Conservation (phyloP, 2,797 vertebrate genomes). For the Phrynocephalus vlangalii region DNA sequence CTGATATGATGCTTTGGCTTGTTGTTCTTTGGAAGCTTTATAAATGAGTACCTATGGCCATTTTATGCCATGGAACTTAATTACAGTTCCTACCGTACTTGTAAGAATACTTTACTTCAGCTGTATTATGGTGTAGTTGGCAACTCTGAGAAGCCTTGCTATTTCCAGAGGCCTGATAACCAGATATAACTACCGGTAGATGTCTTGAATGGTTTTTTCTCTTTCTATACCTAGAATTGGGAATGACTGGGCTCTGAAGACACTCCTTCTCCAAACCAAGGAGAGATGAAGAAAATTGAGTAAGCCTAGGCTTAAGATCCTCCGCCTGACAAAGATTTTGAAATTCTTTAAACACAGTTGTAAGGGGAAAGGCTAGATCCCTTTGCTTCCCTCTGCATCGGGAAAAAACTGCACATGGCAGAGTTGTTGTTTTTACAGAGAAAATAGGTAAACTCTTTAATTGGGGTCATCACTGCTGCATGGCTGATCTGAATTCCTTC, state of each 20-base stretch:
- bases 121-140: background rate
- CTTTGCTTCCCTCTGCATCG: conserved; percentile 22
- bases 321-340: background rate
- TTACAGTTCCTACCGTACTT: background rate
- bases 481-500: conserved; percentile 30
- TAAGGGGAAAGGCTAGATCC: background rate
- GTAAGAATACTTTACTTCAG: background rate
- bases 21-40: too few relatives aligned
- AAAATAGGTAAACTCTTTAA: conserved; percentile 31
- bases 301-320: background rate
- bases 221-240: background rate
- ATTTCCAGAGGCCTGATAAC: background rate
- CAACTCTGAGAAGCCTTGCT: background rate
- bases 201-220: background rate
- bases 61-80: background rate
- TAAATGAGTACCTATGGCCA: background rate
- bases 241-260: background rate
- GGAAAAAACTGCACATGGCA: conserved; percentile 5
- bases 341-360: background rate
- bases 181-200: background rate
- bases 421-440: background rate
- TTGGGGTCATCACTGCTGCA: conserved; percentile 15
- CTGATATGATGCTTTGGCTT: too few relatives aligned
- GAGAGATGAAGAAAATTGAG: background rate
- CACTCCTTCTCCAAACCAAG: background rate